A percentile compares a stretch with the other conserved stretches of the same genome.
Conservation (phyloP, 2,113 vertebrate genomes). For the Amazona vittata region DNA sequence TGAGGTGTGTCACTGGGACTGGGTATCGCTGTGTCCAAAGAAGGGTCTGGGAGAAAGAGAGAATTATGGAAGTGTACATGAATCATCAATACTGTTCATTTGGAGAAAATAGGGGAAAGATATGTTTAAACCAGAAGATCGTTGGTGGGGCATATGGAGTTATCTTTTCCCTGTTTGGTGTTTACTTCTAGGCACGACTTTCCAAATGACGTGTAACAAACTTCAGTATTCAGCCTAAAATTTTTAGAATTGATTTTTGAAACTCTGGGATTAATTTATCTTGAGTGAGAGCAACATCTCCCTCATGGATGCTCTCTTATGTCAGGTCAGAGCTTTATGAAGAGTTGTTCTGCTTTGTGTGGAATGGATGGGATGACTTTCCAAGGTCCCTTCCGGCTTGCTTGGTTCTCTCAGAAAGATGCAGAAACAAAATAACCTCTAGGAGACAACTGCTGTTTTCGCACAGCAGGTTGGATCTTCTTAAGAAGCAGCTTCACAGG, state of each 20-base stretch:
- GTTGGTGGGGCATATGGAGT: neutral
- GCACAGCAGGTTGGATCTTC: neutral
- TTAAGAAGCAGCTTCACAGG: neutral
- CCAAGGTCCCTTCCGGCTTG: neutral
- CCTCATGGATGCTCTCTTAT: neutral
- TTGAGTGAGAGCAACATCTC: neutral
- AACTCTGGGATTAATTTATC: neutral
- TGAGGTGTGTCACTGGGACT: neutral
- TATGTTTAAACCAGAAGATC: neutral
- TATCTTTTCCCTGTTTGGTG: neutral
- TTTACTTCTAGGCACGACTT: neutral
- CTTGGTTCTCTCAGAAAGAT: neutral
- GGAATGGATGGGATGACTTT: neutral
- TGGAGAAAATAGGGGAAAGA: rapidly evolving
- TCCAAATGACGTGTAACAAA: neutral
- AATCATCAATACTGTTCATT: neutral
- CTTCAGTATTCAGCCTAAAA: neutral
- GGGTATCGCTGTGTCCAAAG: neutral
- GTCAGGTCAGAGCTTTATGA: neutral
- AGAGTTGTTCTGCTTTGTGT: neutral
- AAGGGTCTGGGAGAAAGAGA: neutral
- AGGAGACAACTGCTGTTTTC: neutral
- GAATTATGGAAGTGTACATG: neutral
- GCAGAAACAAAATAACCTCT: neutral
- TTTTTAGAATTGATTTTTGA: neutral